These are phyloP conservation scores for Canis aureus DNA, from an alignment of 2,113 vertebrate genomes.

Conservation along the genomic window DNA sequence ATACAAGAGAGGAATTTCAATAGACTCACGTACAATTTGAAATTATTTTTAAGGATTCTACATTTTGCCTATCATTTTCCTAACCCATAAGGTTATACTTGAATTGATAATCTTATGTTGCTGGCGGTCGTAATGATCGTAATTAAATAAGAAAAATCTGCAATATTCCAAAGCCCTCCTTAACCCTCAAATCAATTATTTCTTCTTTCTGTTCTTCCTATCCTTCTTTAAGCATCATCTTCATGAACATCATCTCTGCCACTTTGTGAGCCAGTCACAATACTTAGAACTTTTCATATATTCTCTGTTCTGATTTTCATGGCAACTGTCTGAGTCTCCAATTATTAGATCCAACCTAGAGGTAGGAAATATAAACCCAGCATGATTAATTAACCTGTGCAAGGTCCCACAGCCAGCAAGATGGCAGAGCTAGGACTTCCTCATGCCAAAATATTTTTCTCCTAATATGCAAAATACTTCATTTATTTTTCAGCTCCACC, in stretches of 20 bases:
- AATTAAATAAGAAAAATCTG: not conserved
- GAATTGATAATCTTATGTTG: not conserved
- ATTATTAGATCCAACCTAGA: not conserved
- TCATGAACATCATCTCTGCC: not conserved
- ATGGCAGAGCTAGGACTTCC: not conserved
- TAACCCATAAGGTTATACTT: not conserved
- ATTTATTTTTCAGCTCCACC: not conserved
- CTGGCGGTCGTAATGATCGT: not conserved
- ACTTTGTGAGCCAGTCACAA: not conserved
- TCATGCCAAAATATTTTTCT: not conserved
- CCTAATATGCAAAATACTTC: not conserved
- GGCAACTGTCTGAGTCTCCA: not conserved
- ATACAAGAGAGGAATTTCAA: constrained; percentile 14
- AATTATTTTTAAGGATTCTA: constrained; percentile 2
- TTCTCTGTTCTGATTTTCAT: constrained; percentile 12
- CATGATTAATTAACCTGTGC: not conserved
- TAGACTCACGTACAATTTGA: not conserved
- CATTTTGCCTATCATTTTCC: constrained; percentile 14
- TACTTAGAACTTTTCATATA: not conserved
- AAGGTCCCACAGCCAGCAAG: not conserved
- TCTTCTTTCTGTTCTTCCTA: not conserved
- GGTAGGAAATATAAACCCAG: not conserved
- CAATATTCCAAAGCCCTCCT: not conserved
- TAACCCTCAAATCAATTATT: not conserved
- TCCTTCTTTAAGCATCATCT: not conserved